Evolutionary conservation across 2,888 invertebrate species (phyloP).

Genomic region (Sarcophaga subvicina): DNA sequence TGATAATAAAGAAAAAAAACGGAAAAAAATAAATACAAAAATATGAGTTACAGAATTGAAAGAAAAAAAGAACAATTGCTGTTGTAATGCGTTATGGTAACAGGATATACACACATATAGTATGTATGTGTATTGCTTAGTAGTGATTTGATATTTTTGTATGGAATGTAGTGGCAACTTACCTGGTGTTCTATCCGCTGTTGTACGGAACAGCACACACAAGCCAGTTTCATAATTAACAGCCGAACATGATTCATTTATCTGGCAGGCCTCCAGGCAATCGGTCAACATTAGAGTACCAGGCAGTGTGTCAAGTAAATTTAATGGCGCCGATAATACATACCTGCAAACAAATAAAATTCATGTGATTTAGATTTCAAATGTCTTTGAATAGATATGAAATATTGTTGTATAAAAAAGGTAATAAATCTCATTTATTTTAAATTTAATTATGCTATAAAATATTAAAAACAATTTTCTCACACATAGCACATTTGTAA

Average conservation of each 20-base stretch:
- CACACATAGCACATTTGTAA: conserved; percentile 15
- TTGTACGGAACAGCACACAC: conserved; percentile 95
- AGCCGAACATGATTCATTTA: conserved; percentile 94
- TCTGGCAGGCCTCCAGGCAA: conserved; percentile 95
- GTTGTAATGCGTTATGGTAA: conserved; percentile 5
- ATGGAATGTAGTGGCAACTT: conserved; percentile 76
- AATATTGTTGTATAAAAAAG: no score
- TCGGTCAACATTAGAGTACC: conserved; percentile 96
- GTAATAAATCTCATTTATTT: neutral
- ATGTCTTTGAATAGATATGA: no score
- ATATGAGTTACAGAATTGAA: neutral
- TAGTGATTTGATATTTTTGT: conserved; percentile 7
- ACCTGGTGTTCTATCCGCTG: conserved; percentile 95
- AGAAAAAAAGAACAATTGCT: neutral
- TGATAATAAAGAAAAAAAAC: neutral
- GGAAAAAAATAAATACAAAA: neutral
- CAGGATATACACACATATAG: conserved; percentile 10
- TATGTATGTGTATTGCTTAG: conserved; percentile 2
- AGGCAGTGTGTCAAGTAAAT: conserved; percentile 94
- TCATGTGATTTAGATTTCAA: no score
- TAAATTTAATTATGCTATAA: conserved; percentile 2
- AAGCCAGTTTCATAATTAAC: conserved; percentile 98
- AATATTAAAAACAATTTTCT: conserved; percentile 7
- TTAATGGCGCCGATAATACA: conserved; percentile 95
- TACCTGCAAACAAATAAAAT: conserved; percentile 83